phyloP scores from a whole-genome alignment of 2,888 invertebrate species.

The Polyommatus icarus region DNA sequence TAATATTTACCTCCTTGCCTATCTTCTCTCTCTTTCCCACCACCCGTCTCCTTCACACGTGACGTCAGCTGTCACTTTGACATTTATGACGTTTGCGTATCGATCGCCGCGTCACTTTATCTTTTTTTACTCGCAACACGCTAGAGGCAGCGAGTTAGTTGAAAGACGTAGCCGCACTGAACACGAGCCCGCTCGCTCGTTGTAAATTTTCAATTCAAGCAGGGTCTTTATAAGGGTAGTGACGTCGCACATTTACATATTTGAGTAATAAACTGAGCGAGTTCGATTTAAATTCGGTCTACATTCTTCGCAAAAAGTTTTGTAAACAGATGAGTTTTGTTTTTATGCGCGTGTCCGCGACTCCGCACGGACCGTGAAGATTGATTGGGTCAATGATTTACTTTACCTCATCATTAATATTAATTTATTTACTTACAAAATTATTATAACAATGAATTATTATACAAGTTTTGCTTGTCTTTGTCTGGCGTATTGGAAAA shows the following conservation, averaged over 20 bases:
- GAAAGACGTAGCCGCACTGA: conserved; percentile 77
- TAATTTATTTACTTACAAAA: neutral
- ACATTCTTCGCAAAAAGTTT: conserved; percentile 47
- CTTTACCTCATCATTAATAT: neutral
- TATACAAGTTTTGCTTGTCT: too few species aligned
- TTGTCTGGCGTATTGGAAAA: too few species aligned
- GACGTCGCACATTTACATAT: conserved; percentile 80
- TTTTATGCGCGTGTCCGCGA: neutral
- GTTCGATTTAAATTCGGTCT: conserved; percentile 71
- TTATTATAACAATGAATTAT: too few species aligned
- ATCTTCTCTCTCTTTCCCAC: conserved; percentile 51
- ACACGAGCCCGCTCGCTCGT: conserved; percentile 69
- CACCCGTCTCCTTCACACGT: conserved; percentile 61
- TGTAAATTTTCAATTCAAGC: conserved; percentile 80
- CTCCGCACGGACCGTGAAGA: neutral
- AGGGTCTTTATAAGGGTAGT: conserved; percentile 80
- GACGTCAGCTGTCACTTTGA: conserved; percentile 50
- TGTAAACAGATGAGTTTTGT: conserved; percentile 20
- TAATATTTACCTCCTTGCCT: neutral
- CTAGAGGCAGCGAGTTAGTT: conserved; percentile 69
- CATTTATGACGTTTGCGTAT: conserved; percentile 28
- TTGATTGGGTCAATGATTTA: neutral
- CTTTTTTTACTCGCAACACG: conserved; percentile 34
- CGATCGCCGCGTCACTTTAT: conserved; percentile 4
- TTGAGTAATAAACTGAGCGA: conserved; percentile 76